Evolutionary conservation across 2,797 vertebrate species (phyloP).

Genomic region (Protosalanx chinensis): DNA sequence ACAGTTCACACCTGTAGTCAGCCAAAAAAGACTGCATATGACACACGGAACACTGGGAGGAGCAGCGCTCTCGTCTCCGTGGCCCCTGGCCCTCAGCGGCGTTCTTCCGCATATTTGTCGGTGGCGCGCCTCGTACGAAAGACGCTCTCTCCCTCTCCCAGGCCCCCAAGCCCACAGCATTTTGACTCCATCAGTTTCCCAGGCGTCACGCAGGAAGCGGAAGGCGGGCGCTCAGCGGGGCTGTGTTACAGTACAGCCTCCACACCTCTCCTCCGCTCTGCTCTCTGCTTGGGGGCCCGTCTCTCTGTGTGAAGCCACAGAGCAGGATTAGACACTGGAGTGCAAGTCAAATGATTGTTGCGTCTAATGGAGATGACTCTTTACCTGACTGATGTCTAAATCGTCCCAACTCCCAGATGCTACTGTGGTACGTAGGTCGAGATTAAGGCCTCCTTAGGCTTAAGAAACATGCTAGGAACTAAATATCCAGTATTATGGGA

Average conservation of each 20-base stretch:
- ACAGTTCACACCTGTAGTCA: conserved; percentile 50
- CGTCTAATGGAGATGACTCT: conserved; percentile 57
- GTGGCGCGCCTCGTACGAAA: conserved; percentile 55
- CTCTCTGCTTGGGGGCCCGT: conserved; percentile 58
- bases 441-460: neutral
- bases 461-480: neutral
- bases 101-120: conserved; percentile 41
- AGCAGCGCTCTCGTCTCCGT: conserved; percentile 46
- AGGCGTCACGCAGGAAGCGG: conserved; percentile 55
- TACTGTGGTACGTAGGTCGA: conserved; percentile 24
- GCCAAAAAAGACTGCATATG: conserved; percentile 54
- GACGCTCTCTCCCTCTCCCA: conserved; percentile 49
- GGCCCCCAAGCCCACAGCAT: conserved; percentile 16
- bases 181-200: conserved; percentile 64
- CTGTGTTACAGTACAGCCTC: conserved; percentile 59
- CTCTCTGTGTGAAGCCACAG: conserved; percentile 62
- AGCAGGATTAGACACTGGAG: conserved; percentile 62
- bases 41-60: conserved; percentile 55
- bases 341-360: conserved; percentile 61
- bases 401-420: conserved; percentile 48
- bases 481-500: neutral
- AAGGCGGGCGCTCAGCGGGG: conserved; percentile 56
- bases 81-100: conserved; percentile 21
- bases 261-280: conserved; percentile 56
- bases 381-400: conserved; percentile 62